Evolutionary conservation across 2,113 vertebrate genomes (phyloP).

Genomic region (Leuciscus idus): DNA sequence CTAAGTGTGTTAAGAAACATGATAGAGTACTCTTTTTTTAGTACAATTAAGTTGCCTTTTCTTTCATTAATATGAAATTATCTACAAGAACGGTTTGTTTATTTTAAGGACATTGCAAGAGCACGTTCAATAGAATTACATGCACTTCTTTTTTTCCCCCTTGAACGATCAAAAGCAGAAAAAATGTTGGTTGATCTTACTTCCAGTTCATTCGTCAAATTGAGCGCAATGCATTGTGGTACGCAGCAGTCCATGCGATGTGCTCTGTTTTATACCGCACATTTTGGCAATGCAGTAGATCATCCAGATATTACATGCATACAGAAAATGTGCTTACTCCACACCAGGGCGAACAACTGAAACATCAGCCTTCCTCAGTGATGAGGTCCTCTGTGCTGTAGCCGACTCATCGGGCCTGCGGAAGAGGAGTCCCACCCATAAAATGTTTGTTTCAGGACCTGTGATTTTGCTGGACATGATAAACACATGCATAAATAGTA

Average conservation of each 20-base stretch:
- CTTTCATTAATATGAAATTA: neutral
- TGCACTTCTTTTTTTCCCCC: neutral
- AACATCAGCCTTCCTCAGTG: neutral
- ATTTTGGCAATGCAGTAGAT: constrained; percentile 13
- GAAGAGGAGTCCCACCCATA: neutral
- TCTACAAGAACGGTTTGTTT: neutral
- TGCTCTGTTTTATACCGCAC: neutral
- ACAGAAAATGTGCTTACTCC: constrained; percentile 14
- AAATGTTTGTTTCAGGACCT: neutral
- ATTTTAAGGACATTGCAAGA: neutral
- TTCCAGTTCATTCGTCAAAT: neutral
- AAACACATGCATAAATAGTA: neutral
- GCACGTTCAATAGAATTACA: neutral
- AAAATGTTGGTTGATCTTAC: neutral
- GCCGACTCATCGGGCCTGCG: neutral
- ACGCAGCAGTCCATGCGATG: neutral
- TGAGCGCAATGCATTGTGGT: constrained; percentile 8
- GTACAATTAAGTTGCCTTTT: neutral
- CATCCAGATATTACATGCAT: neutral
- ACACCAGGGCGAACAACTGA: constrained; percentile 3
- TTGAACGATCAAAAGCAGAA: neutral
- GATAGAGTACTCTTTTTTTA: neutral
- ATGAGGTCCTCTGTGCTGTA: neutral
- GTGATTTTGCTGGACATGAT: neutral
- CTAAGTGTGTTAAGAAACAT: neutral